These are phyloP conservation scores for Netelia inedita DNA, from an alignment of 2,888 invertebrate species.

Conservation along the genomic window DNA sequence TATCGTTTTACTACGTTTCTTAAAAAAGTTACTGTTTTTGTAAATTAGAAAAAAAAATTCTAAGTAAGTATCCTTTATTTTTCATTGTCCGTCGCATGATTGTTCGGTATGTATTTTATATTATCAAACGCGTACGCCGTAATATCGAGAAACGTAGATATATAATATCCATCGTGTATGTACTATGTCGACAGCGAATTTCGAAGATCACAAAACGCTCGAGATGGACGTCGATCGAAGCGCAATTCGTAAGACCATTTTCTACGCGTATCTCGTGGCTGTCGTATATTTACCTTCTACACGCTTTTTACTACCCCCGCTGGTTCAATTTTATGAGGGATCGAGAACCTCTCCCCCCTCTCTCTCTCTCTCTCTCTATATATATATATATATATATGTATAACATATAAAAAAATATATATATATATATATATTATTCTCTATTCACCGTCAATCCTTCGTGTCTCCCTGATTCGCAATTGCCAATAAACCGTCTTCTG, in stretches of 20 bases:
- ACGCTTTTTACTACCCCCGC: conserved; percentile 76
- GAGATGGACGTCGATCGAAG: conserved; percentile 49
- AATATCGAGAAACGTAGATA: neutral
- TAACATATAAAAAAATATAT: no score
- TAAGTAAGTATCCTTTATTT: no score
- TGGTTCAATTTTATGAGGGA: conserved; percentile 76
- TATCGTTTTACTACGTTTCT: no score
- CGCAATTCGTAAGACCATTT: conserved; percentile 53
- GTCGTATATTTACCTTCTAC: conserved; percentile 69
- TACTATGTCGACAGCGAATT: conserved; percentile 54
- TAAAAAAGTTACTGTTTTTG: no score
- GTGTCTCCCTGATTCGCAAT: conserved; percentile 54
- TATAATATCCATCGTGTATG: conserved; percentile 7
- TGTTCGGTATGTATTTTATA: conserved; percentile 6
- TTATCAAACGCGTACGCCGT: conserved; percentile 52
- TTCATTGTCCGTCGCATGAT: neutral
- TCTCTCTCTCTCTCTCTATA: conserved; percentile 30
- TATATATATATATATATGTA: no score
- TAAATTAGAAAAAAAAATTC: no score
- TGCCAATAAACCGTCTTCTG: conserved; percentile 62
- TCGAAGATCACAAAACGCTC: conserved; percentile 32
- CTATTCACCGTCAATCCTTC: neutral
- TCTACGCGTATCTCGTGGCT: conserved; percentile 69
- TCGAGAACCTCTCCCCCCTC: conserved; percentile 67
- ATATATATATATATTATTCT: neutral